A percentile compares a stretch with the other conserved stretches of the same genome.
Evolutionary conservation across 2,113 vertebrate species (phyloP).

Genomic region (Paedocypris sp.): DNA sequence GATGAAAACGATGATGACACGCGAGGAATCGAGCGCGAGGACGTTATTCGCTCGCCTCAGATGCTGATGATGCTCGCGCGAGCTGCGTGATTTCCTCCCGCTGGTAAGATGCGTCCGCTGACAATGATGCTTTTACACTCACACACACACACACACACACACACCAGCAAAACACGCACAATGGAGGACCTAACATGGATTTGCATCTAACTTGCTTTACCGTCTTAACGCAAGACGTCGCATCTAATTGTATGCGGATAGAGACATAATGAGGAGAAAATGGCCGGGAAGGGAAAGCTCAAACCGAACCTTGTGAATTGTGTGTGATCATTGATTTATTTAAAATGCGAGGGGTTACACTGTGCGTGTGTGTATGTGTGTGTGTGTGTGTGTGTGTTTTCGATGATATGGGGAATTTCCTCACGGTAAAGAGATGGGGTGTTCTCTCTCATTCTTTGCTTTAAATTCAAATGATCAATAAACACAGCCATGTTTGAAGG

Average conservation of each 20-base stretch:
- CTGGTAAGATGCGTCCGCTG: constrained; percentile 44
- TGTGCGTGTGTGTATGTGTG: background rate
- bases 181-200: too few relatives aligned
- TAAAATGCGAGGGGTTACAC: background rate
- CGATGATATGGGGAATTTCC: constrained; percentile 36
- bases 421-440: constrained; percentile 53
- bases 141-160: background rate
- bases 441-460: constrained; percentile 22
- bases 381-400: constrained; percentile 2
- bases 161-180: background rate
- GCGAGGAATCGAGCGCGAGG: constrained; percentile 36
- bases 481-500: too few relatives aligned
- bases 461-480: too few relatives aligned
- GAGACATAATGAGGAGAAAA: too few relatives aligned
- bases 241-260: too few relatives aligned
- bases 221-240: too few relatives aligned
- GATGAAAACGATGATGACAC: constrained; percentile 35
- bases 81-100: constrained; percentile 51
- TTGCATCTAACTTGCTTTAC: too few relatives aligned
- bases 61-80: constrained; percentile 51
- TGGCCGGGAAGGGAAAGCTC: too few relatives aligned
- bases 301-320: background rate
- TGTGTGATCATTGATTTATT: background rate
- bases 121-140: constrained; percentile 1
- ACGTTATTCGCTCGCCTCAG: constrained; percentile 45